A percentile compares a stretch with the other conserved stretches of the same genome.
Evolutionary conservation across 2,888 invertebrate genomes (phyloP).

Genomic region (Drosophila seclusa): DNA sequence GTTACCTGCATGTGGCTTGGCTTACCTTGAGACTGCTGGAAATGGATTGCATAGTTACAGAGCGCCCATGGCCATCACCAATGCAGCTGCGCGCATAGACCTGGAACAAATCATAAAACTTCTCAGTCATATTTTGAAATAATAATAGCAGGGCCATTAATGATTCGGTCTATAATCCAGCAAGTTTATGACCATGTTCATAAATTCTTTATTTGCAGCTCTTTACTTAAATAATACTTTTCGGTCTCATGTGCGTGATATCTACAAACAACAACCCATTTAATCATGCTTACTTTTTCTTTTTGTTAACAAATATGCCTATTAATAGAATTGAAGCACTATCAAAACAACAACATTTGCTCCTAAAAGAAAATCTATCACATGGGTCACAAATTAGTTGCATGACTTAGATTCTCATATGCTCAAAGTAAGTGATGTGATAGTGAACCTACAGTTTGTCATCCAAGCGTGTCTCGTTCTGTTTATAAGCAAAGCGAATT

Average conservation of each 20-base stretch:
- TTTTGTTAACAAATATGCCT: background rate
- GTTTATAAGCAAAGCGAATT: slow-evolving; percentile 19
- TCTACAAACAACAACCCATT: background rate
- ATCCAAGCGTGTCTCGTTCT: slow-evolving; percentile 7
- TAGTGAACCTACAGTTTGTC: slow-evolving; percentile 21
- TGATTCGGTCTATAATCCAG: background rate
- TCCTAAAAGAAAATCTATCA: slow-evolving; percentile 1
- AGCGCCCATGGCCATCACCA: slow-evolving; percentile 94
- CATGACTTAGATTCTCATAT: slow-evolving; percentile 31
- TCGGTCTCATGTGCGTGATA: background rate
- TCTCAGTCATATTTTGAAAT: background rate
- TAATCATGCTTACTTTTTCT: background rate
- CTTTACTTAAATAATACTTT: background rate
- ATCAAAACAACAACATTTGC: background rate
- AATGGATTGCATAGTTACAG: slow-evolving; percentile 99
- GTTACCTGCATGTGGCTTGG: background rate
- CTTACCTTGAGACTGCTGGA: slow-evolving; percentile 97
- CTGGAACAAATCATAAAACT: slow-evolving; percentile 54
- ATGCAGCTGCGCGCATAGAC: slow-evolving; percentile 92
- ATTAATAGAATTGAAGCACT: background rate
- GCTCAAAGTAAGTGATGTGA: slow-evolving; percentile 3
- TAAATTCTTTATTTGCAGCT: background rate
- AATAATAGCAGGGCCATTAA: background rate
- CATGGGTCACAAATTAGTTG: slow-evolving; percentile 30
- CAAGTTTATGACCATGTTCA: background rate